Evolutionary conservation across 92 coral and sea anemone species (phyloP), one percentile per base, ranked within the genome.

Genomic region (Isaurus tuberculatus): DNA sequence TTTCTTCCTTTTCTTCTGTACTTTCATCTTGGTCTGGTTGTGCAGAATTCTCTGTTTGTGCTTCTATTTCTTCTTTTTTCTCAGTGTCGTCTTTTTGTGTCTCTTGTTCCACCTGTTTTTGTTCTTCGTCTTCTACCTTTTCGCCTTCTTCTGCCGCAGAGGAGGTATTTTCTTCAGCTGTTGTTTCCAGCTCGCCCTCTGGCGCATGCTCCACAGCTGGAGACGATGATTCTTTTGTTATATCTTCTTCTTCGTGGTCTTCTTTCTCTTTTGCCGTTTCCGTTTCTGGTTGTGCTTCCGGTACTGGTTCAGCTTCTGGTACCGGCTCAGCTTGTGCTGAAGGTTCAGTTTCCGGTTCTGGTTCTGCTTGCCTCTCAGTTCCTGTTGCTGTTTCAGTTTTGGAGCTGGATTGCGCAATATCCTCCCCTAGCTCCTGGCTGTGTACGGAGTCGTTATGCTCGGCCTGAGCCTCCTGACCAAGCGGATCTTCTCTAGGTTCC

Each of bases 401-500:
- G 44, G 64, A 16, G 15, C 36, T 49, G 14, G 61, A 31, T 68
- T 51, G 64, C 28, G 73, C 49, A 27, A 58, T 84, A 29, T 70
- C 65, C 65, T 33, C 73, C 20, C 27, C 83, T 36, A 53, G 22
- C 65, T 87, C 79, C 31, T 40, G 69, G 44, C 48, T 29, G 33
- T 71, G 70, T 11, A 70, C 68, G 6, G 85, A 79, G 85, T 95
- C 98, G 20, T 87, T 89, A 48, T 85, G 89, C 19, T 83, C 79
- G 4, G 65, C 93, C 30, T 88, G 83, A 10, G 98, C 84, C 81
- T 93, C 98, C n/a, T 91, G 93, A 1, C 98, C 98, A 20, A 93
- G 84, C 2, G 98, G 98, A 60, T 93, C 98, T 51, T 93, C 98
- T 3, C 98, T 72, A 4, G 98, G 92, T 60, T 93, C 95, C 5